Base-by-base conservation (phyloP, 2,888 invertebrate genomes). In the Andrena trimmerana region DNA sequence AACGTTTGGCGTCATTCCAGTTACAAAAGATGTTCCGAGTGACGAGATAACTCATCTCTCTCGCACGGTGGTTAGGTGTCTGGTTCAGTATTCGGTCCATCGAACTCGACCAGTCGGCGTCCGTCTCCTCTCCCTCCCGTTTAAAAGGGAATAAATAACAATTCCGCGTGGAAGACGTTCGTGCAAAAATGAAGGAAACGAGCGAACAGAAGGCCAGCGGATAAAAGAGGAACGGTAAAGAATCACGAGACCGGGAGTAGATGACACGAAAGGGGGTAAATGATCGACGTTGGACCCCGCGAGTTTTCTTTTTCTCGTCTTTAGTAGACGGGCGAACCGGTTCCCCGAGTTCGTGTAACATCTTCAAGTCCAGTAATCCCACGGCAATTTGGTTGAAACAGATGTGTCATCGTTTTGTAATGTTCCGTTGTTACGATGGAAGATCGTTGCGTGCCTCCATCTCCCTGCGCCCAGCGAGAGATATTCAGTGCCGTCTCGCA, bases 361-460 rank as follows among this genome's bases (percentile, higher is more conserved):
- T 88, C 88, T 82, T 87, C 78, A 36, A 84, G 84, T 70, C 66
- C 86, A 59, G 77, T 88, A 88, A 88, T 88, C 88, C 88, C 88
- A 88, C 88, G 88, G 88, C 84, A 88, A 88, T 88, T 88, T 86
- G 83, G 81, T 70, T 62, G 76, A 72, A 81, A 88, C 86, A 86
- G 87, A 88, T 88, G 88, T 85, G 88, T 87, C 85, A 86, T 78
- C 85, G 78, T 87, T 84, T 81, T 74, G 69, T 70, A 78, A 82
- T 70, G 66, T 71, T 72, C 68, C 66, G 73, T 79, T 63, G 79
- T 79, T 33, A 62, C 81, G 52, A 16, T 8, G 69, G 69, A 60
- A 36, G 62, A 79, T 79, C 63, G 27, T 66, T 27, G 33, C 42
- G 33, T 20, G 48, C 16, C 66, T 52, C 50, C 4, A 16, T 42